These are phyloP conservation scores for Philonicus albiceps DNA, from an alignment of 2,888 invertebrate species.

Conservation along the genomic window DNA sequence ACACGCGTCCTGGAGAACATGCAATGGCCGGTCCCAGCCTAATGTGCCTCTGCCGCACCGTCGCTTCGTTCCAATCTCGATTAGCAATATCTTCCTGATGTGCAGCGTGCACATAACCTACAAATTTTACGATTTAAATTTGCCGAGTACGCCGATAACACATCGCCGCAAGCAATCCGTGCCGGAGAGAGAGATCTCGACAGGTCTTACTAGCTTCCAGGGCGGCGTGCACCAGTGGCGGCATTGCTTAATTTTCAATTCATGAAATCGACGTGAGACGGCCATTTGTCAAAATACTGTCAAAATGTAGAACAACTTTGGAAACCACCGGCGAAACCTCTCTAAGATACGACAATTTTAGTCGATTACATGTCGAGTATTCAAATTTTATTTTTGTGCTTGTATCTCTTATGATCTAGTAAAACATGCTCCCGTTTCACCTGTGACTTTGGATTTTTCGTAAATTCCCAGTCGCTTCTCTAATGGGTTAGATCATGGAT, in stretches of 20 bases:
- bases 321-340: background rate
- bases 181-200: background rate
- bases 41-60: background rate
- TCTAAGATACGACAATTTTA: background rate
- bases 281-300: slow-evolving; percentile 28
- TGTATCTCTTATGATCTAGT: background rate
- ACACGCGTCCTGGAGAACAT: slow-evolving; percentile 24
- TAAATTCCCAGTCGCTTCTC: background rate
- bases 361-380: background rate
- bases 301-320: slow-evolving; percentile 6
- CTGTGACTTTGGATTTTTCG: background rate
- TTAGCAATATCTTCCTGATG: slow-evolving; percentile 31
- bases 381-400: slow-evolving; percentile 26
- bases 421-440: slow-evolving; percentile 25
- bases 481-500: background rate
- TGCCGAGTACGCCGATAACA: background rate
- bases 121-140: slow-evolving; percentile 26
- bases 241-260: slow-evolving; percentile 26
- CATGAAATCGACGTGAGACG: slow-evolving; percentile 2
- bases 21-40: slow-evolving; percentile 5
- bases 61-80: background rate
- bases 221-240: background rate
- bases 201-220: slow-evolving; percentile 3
- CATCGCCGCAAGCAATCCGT: background rate
- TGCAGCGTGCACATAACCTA: slow-evolving; percentile 26